Conservation (phyloP, 2,888 invertebrate species). For the Nephrocerus scutellatus region DNA sequence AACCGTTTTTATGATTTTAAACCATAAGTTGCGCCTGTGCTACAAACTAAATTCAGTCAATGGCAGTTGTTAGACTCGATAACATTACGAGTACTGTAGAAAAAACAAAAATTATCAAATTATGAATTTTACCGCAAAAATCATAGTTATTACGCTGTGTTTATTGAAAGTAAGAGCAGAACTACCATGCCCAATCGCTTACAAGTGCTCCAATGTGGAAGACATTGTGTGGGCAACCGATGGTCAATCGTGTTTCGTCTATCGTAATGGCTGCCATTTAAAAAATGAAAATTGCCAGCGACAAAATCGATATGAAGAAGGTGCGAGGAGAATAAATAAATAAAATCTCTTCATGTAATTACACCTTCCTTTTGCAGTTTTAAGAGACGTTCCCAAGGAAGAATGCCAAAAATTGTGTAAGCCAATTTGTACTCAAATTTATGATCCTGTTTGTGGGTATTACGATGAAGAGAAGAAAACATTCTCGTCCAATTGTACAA, state of each 20-base stretch:
- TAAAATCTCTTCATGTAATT: not conserved
- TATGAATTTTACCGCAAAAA: no score
- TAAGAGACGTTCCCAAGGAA: not conserved
- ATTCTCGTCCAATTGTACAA: no score
- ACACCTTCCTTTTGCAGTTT: constrained; percentile 1
- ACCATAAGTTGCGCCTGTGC: no score
- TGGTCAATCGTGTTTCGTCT: constrained; percentile 8
- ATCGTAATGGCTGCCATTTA: constrained; percentile 12
- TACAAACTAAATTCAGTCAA: no score
- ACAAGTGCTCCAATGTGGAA: constrained; percentile 12
- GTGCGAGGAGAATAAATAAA: constrained; percentile 9
- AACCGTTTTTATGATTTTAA: no score
- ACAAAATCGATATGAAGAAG: not conserved
- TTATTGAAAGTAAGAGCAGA: no score
- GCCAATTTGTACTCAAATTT: not conserved
- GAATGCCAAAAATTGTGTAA: constrained; percentile 10
- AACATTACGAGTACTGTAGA: no score
- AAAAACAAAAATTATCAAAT: no score
- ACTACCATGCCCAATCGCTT: no score
- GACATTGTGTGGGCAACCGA: constrained; percentile 15
- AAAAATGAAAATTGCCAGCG: constrained; percentile 14
- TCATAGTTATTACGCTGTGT: no score
- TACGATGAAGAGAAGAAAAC: constrained; percentile 7
- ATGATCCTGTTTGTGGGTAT: constrained; percentile 8
- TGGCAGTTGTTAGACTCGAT: no score